These are phyloP conservation scores for Gandaritis pyraliata DNA, from an alignment of 2,888 invertebrate species.

Conservation along the genomic window DNA sequence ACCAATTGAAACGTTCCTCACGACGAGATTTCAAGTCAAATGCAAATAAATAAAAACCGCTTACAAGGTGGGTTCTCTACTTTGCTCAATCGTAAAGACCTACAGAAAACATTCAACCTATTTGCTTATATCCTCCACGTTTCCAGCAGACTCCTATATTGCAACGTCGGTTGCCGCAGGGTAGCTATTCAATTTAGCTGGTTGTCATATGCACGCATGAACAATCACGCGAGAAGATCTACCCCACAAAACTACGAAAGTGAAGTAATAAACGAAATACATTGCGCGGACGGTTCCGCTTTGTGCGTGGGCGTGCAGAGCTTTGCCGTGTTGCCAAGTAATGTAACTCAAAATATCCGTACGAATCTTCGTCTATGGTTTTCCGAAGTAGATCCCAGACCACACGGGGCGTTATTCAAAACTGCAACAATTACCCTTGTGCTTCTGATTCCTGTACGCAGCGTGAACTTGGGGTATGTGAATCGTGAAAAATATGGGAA, in stretches of 20 bases:
- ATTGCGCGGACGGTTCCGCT: too few species aligned
- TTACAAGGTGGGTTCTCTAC: not conserved
- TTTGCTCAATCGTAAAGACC: conserved; percentile 3
- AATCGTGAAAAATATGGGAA: conserved; percentile 11
- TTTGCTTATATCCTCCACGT: conserved; percentile 26
- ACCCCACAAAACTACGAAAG: too few species aligned
- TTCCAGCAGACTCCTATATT: conserved; percentile 22
- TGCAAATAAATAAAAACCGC: not conserved
- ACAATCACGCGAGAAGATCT: conserved; percentile 35
- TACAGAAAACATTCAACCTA: conserved; percentile 11
- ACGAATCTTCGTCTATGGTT: too few species aligned
- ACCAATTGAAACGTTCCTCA: not conserved
- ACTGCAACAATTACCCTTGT: conserved; percentile 45
- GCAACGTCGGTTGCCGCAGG: conserved; percentile 32
- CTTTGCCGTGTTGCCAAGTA: too few species aligned
- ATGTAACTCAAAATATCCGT: too few species aligned
- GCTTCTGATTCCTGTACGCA: conserved; percentile 22
- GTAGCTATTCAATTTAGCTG: conserved; percentile 66
- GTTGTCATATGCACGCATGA: conserved; percentile 68
- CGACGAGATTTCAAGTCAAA: not conserved
- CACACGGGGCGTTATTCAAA: conserved; percentile 50
- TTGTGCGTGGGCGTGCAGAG: too few species aligned
- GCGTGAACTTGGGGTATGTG: conserved; percentile 21
- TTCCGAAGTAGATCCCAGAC: conserved; percentile 25
- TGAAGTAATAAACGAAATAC: too few species aligned